Conservation (phyloP, 2,888 invertebrate genomes). For the Drosophila pseudotakahashii region DNA sequence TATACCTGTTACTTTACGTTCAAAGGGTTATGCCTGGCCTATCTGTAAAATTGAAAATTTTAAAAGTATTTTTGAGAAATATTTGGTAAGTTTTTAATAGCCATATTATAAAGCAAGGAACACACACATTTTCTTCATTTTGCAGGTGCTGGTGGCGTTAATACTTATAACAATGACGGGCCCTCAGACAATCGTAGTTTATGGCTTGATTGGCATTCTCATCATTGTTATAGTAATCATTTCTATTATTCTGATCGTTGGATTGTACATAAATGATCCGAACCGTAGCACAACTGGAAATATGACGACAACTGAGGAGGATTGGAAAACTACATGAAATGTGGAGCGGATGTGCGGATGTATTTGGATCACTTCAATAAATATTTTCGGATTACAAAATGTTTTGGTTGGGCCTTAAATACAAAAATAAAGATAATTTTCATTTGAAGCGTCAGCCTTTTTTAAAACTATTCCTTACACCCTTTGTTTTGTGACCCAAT, state of each 20-base stretch:
- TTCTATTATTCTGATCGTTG: conserved; percentile 3
- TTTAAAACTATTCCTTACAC: too few relatives aligned
- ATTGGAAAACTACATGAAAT: not conserved
- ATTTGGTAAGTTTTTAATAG: not conserved
- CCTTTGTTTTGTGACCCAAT: too few relatives aligned
- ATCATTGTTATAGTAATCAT: not conserved
- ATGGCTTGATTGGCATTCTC: not conserved
- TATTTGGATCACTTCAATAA: too few relatives aligned
- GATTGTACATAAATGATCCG: not conserved
- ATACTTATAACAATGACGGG: not conserved
- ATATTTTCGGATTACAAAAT: too few relatives aligned
- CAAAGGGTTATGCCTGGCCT: not conserved
- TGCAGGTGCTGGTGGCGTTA: not conserved
- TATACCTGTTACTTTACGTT: not conserved
- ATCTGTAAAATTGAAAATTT: too few relatives aligned
- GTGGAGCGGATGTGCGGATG: too few relatives aligned
- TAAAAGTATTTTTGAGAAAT: not conserved
- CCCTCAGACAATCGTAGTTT: not conserved
- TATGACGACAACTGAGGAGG: not conserved
- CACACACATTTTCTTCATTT: too few relatives aligned
- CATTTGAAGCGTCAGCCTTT: too few relatives aligned
- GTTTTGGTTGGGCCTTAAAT: too few relatives aligned
- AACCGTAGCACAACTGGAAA: not conserved
- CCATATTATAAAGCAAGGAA: too few relatives aligned
- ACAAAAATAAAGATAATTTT: too few relatives aligned